These are phyloP conservation scores for Zeus faber DNA, from an alignment of 2,113 vertebrate species.

Conservation along the genomic window DNA sequence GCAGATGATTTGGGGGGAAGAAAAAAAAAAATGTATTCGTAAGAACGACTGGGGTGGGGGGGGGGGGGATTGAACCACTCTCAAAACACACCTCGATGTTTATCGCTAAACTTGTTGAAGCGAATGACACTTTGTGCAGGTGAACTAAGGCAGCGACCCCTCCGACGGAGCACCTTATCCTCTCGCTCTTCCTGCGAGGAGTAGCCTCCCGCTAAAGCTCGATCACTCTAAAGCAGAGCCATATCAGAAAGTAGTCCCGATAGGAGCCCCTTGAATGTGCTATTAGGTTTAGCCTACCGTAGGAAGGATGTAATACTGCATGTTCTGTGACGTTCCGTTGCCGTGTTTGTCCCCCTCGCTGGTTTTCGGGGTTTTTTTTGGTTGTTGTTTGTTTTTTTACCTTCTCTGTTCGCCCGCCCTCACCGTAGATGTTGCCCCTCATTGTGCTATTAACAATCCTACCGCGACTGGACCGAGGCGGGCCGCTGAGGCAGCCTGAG, in stretches of 20 bases:
- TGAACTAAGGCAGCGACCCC: slow-evolving; percentile 59
- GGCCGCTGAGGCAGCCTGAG: slow-evolving; percentile 63
- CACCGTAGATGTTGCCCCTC: slow-evolving; percentile 62
- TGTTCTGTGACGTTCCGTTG: slow-evolving; percentile 58
- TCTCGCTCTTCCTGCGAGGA: slow-evolving; percentile 44
- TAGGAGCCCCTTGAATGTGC: slow-evolving; percentile 68
- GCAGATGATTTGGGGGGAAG: slow-evolving; percentile 50
- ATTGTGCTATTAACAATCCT: slow-evolving; percentile 67
- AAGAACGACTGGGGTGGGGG: slow-evolving; percentile 31
- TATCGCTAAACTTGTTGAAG: slow-evolving; percentile 29
- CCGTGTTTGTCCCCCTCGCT: slow-evolving; percentile 36
- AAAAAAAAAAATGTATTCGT: slow-evolving; percentile 29
- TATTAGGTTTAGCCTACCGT: slow-evolving; percentile 64
- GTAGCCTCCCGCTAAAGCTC: slow-evolving; percentile 48
- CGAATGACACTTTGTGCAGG: slow-evolving; percentile 58
- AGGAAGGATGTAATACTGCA: slow-evolving; percentile 68
- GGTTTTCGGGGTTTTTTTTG: too few species aligned
- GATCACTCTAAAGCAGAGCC: slow-evolving; percentile 64
- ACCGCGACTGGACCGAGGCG: slow-evolving; percentile 63
- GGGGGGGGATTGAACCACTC: too few species aligned
- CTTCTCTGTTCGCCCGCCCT: slow-evolving; percentile 52
- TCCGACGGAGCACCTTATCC: slow-evolving; percentile 58
- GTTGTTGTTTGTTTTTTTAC: too few species aligned
- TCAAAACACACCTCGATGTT: slow-evolving; percentile 43
- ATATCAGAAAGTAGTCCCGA: slow-evolving; percentile 58